These are phyloP conservation scores for Osmerus mordax DNA, from an alignment of 2,113 vertebrate species.

Conservation along the genomic window DNA sequence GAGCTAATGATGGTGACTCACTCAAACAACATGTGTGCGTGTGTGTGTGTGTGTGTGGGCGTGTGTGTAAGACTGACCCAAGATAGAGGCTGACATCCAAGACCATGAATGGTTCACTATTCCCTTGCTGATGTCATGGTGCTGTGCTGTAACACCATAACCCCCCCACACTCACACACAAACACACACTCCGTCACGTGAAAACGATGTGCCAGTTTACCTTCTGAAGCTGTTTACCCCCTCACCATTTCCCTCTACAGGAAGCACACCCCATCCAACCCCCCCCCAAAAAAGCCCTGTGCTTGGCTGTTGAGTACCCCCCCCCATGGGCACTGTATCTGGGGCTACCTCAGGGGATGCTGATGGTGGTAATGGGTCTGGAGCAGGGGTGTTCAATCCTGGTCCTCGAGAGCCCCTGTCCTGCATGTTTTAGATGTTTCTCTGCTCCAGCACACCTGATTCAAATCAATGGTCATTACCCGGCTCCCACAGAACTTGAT, in stretches of 20 bases:
- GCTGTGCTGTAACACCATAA: no score
- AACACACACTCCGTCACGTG: background rate
- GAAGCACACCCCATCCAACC: slow-evolving; percentile 28
- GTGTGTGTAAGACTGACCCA: no score
- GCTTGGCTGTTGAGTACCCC: slow-evolving; percentile 11
- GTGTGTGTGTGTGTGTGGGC: no score
- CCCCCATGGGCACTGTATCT: slow-evolving; percentile 32
- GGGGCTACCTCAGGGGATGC: slow-evolving; percentile 62
- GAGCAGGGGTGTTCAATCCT: no score
- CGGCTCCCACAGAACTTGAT: no score
- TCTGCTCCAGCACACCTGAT: no score
- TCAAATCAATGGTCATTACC: no score
- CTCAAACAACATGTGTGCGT: background rate
- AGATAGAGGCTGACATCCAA: no score
- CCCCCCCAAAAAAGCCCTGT: slow-evolving; percentile 25
- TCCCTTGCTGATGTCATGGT: no score
- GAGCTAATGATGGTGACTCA: background rate
- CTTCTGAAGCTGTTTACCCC: slow-evolving; percentile 48
- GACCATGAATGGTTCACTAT: no score
- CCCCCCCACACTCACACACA: background rate
- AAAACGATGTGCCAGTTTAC: slow-evolving; percentile 30
- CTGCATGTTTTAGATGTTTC: no score
- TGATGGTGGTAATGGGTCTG: slow-evolving; percentile 36
- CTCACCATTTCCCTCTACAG: slow-evolving; percentile 35
- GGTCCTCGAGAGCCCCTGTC: no score